phyloP scores from a whole-genome alignment of 2,113 vertebrate genomes.

The Nothobranchius kuhntae region DNA sequence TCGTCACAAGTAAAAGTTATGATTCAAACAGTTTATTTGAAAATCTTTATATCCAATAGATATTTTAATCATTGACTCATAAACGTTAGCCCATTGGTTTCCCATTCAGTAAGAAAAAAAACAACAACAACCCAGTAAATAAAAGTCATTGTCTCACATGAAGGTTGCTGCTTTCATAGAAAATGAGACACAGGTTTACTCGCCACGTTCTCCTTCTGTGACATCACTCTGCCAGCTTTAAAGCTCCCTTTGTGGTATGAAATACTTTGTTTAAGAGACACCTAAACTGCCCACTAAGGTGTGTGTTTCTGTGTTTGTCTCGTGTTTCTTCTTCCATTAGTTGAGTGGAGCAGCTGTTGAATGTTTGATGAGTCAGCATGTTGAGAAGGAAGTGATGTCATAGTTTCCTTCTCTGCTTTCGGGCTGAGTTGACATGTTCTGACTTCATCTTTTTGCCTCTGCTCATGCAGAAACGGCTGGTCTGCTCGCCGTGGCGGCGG shows the following conservation, averaged over 20 bases:
- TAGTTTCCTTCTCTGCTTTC: constrained; percentile 50
- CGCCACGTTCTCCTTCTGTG: background rate
- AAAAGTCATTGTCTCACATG: constrained; percentile 12
- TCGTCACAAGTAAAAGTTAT: too few relatives aligned
- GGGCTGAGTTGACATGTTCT: constrained; percentile 15
- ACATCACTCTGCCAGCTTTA: constrained; percentile 3
- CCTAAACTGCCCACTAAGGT: constrained; percentile 32
- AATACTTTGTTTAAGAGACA: constrained; percentile 18
- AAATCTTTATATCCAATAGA: too few relatives aligned
- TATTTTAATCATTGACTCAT: background rate
- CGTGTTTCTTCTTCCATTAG: constrained; percentile 67
- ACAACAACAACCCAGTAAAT: too few relatives aligned
- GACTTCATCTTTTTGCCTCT: background rate
- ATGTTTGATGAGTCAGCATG: constrained; percentile 67
- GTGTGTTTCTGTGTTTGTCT: constrained; percentile 51
- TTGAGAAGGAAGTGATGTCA: constrained; percentile 65
- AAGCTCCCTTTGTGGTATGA: background rate
- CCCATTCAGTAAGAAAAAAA: background rate
- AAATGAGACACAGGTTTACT: constrained; percentile 3
- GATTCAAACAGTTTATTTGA: too few relatives aligned
- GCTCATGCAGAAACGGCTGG: constrained; percentile 9
- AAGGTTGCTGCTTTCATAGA: constrained; percentile 15
- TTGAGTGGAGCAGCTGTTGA: constrained; percentile 56
- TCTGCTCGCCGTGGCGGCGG: background rate
- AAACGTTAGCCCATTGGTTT: background rate